Evolutionary conservation across 1,140 invertebrate species (phyloP).

Genomic region (Octopus bimaculoides): DNA sequence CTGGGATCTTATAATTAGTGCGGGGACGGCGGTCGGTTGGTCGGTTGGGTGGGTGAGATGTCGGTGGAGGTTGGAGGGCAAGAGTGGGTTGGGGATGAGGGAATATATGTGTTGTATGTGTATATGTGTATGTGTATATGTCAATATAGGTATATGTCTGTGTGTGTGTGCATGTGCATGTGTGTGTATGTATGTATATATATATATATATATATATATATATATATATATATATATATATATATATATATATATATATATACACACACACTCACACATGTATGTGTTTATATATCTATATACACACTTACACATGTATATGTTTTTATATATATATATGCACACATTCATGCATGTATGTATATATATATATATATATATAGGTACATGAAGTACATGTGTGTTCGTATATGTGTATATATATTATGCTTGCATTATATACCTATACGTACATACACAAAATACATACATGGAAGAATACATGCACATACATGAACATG

Average conservation of each 20-base stretch:
- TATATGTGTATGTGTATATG: neutral
- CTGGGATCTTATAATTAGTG: too few species aligned
- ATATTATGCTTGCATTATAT: too few species aligned
- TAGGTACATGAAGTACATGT: neutral
- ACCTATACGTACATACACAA: too few species aligned
- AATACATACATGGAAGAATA: too few species aligned
- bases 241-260: neutral
- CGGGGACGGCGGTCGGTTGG: too few species aligned
- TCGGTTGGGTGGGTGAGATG: too few species aligned
- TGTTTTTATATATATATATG: neutral
- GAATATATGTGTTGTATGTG: neutral
- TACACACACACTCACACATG: neutral
- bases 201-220: conserved; percentile 2
- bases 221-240: neutral
- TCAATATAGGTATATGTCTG: neutral
- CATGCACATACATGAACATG: too few species aligned
- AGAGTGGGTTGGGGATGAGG: too few species aligned
- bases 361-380: neutral
- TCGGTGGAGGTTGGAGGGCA: too few species aligned
- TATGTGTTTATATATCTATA: neutral
- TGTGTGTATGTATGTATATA: neutral
- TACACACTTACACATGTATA: neutral
- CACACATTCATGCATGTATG: neutral
- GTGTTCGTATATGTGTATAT: too few species aligned
- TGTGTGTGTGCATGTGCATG: neutral